Evolutionary conservation across 92 coral and sea anemone species (phyloP), one percentile per base, ranked within the genome.

Genomic region (Paragorgia papillata): DNA sequence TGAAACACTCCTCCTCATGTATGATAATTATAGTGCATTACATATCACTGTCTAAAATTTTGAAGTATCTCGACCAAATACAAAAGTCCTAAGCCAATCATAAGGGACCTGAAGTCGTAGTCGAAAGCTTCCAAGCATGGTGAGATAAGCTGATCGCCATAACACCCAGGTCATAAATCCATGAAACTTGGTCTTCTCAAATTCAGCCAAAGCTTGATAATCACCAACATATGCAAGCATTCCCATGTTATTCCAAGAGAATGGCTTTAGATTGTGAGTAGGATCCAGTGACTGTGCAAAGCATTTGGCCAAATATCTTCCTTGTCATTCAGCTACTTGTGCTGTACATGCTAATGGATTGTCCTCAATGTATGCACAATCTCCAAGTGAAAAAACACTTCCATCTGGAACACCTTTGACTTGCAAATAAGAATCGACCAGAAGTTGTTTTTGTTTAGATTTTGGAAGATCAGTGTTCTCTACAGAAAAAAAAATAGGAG

Each of bases 221-320:
- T 81, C 97, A 4, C 98, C 98, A 8, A 94, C 82, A 76, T 94
- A 94, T 4, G 98, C 98, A 73, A 94, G 82, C 98, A 94, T 94
- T 7, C 97, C 98, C 41, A 91, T 56, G 76, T 89, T 94, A 30
- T 61, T 78, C 98, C 98, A 94, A 3, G 97, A 84, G 64, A 90
- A 94, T 10, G 88, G 88, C 69, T 86, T 33, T 13, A 90, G 83
- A 31, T 86, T 87, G 10, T 85, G 43, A 1, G 61, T 62, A 46
- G 61, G 80, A 2, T 88, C 92, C 17, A 20, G 18, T 26, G 46
- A 49, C 40, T 82, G 83, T 2, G 87, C 85, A 55, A 86, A 73
- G 12, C 80, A 80, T 59, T 86, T 90, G 2, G 98, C 98, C 22
- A 94, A 84, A 63, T 94, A 94, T 34, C 84, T 83, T 5, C 98